Evolutionary conservation across 92 coral and sea anemone species (phyloP), one percentile per base, ranked within the genome.

Genomic region (Hydrozoanthus gracilis): DNA sequence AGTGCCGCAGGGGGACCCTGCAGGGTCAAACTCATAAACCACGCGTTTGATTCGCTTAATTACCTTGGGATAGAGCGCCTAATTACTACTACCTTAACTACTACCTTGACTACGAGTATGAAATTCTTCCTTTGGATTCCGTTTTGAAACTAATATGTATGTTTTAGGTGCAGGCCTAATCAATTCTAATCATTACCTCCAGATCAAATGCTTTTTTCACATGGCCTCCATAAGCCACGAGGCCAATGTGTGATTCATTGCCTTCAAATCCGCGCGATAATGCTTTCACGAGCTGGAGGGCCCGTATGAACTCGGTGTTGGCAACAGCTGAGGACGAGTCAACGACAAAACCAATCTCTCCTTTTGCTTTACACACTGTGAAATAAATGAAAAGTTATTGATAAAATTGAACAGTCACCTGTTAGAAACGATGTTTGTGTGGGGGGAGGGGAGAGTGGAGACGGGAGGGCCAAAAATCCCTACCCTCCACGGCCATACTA

Each of bases 291-390:
- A 93, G 93, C 68, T 94, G 96, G 16, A 96, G 88, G 20, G 92
- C 94, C 11, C 92, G 95, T 50, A 91, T 87, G 71, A 94, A 96
- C 83, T 96, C 95, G 1, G 90, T 86, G 64, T 87, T 92, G 3
- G 98, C 96, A 44, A 95, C 95, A 51, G 88, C 93, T 3, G 95
- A 82, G 8, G 98, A 94, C 62, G 98, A 94, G 68, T 96, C 98
- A 44, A 96, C 95, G 15, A 96, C 88, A 86, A 96, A 96, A 15
- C 90, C 98, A 10, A 96, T 48, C 83, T 96, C 98, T 46, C 98
- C 98, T 51, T 91, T 94, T 15, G 94, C 98, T 74, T 79, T 80
- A 35, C 94, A 94, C 77, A 91, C 98, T 95, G 88, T 46, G 12
- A 61, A 49, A 10, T 3, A 1, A 13, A 51, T 17, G 61, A 51